Evolutionary conservation across 2,888 invertebrate species (phyloP).

Genomic region (Coenonympha glycerion): DNA sequence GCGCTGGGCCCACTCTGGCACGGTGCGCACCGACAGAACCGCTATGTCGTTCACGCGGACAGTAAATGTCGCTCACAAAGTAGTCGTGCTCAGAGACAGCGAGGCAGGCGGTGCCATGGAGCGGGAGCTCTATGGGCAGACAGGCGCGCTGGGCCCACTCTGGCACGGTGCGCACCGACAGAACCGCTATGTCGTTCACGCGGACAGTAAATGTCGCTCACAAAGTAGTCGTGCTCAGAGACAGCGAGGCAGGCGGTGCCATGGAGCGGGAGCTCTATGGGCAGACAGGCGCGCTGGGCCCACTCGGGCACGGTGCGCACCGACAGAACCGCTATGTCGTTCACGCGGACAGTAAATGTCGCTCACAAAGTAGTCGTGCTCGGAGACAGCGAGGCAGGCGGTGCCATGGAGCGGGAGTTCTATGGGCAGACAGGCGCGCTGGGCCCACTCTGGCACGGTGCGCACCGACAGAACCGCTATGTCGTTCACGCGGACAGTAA

Average conservation of each 20-base stretch:
- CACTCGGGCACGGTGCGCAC: too few relatives aligned
- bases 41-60: too few relatives aligned
- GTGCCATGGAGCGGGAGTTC: too few relatives aligned
- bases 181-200: slow-evolving; percentile 24
- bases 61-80: slow-evolving; percentile 15
- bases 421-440: too few relatives aligned
- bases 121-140: background rate
- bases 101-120: slow-evolving; percentile 18
- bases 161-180: slow-evolving; percentile 8
- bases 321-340: too few relatives aligned
- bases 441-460: too few relatives aligned
- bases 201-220: slow-evolving; percentile 1
- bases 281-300: slow-evolving; percentile 20
- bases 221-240: slow-evolving; percentile 17
- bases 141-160: slow-evolving; percentile 20
- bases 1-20: too few relatives aligned
- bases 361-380: too few relatives aligned
- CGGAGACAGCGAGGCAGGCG: too few relatives aligned
- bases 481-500: slow-evolving; percentile 16
- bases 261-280: background rate
- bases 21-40: too few relatives aligned
- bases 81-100: slow-evolving; percentile 15
- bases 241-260: slow-evolving; percentile 20
- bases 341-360: too few relatives aligned
- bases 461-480: slow-evolving; percentile 25